Evolutionary conservation across 2,113 vertebrate species (phyloP).

Genomic region (Leptosomus discolor): DNA sequence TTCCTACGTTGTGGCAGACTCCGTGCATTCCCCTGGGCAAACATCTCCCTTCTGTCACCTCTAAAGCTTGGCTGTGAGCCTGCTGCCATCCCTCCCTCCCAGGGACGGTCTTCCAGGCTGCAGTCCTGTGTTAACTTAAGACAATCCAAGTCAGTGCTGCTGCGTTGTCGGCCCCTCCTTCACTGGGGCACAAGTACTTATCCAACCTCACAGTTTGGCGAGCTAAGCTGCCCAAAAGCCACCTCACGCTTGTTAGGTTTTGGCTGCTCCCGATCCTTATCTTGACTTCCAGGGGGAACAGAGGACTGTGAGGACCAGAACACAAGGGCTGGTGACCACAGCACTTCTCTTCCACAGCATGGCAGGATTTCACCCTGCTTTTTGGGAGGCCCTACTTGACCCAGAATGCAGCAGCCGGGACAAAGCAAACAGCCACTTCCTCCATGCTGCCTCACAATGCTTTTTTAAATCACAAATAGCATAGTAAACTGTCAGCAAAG

Average conservation of each 20-base stretch:
- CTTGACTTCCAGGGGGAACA: neutral
- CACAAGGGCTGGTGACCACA: rapidly evolving
- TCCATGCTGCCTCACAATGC: neutral
- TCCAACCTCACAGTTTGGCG: neutral
- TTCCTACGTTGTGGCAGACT: neutral
- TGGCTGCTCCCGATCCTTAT: neutral
- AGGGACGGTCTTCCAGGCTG: neutral
- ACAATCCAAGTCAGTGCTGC: neutral
- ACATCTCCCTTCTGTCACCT: neutral
- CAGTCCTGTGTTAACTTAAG: neutral
- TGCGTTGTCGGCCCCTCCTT: neutral
- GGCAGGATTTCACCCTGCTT: neutral
- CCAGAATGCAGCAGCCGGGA: neutral
- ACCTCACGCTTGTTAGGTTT: neutral
- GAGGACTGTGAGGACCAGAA: neutral
- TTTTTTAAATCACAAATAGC: neutral
- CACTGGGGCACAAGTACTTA: neutral
- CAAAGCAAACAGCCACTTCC: neutral
- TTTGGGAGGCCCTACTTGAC: neutral
- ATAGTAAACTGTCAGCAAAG: neutral
- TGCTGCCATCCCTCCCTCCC: neutral
- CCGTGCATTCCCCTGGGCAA: neutral
- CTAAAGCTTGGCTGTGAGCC: neutral
- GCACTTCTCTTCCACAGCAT: neutral
- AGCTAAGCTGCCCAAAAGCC: neutral